Evolutionary conservation across 2,888 invertebrate species (phyloP).

Genomic region (Glomeris marginata): DNA sequence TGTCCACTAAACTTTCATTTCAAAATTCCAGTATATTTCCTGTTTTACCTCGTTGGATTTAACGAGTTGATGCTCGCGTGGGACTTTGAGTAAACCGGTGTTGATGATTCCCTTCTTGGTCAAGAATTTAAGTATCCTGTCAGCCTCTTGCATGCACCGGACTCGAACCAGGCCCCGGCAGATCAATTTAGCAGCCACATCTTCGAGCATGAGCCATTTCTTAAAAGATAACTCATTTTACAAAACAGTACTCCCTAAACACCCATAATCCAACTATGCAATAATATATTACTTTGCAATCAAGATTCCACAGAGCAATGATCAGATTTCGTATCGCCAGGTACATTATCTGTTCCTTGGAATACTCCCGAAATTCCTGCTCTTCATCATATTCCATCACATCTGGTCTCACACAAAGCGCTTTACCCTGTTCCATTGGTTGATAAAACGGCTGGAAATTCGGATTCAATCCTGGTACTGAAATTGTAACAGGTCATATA

Average conservation of each 20-base stretch:
- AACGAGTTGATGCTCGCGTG: slow-evolving; percentile 10
- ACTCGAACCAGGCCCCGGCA: slow-evolving; percentile 30
- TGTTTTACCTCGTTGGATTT: slow-evolving; percentile 7
- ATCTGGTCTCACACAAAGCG: slow-evolving; percentile 27
- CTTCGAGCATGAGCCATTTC: slow-evolving; percentile 29
- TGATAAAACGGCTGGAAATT: slow-evolving; percentile 25
- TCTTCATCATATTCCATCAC: slow-evolving; percentile 30
- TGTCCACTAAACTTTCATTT: too few species aligned
- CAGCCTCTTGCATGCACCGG: slow-evolving; percentile 23
- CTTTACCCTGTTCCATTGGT: slow-evolving; percentile 22
- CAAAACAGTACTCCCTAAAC: too few species aligned
- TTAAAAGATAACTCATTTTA: slow-evolving; percentile 17
- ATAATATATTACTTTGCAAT: slow-evolving; percentile 25
- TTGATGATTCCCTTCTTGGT: slow-evolving; percentile 30
- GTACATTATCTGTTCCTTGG: slow-evolving; percentile 25
- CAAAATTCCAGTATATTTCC: too few species aligned
- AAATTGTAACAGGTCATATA: too few species aligned
- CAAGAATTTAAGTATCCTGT: slow-evolving; percentile 25
- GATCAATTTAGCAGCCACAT: slow-evolving; percentile 25
- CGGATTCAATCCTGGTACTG: slow-evolving; percentile 13
- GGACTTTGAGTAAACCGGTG: slow-evolving; percentile 24
- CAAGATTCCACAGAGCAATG: slow-evolving; percentile 30
- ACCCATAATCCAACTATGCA: too few species aligned
- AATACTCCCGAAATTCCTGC: slow-evolving; percentile 27
- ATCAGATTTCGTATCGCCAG: slow-evolving; percentile 32